Conservation (phyloP, 1,140 invertebrate species). For the Tachypleus tridentatus region DNA sequence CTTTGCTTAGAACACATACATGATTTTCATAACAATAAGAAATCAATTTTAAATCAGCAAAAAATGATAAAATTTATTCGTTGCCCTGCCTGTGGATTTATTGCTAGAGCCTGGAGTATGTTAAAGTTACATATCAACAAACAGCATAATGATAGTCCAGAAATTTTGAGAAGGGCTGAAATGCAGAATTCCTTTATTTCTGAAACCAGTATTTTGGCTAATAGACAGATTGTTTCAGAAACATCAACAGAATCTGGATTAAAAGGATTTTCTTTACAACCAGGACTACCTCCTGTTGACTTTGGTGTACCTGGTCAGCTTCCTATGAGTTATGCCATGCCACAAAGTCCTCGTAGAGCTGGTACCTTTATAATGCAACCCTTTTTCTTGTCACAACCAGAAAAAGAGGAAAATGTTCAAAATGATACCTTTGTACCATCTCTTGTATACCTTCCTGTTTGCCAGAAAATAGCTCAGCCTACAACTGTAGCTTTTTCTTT, state of each 20-base stretch:
- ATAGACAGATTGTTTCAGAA: not conserved
- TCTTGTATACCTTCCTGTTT: slow-evolving; percentile 80
- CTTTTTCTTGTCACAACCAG: slow-evolving; percentile 58
- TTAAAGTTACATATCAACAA: slow-evolving; percentile 50
- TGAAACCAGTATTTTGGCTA: not conserved
- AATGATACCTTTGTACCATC: slow-evolving; percentile 55
- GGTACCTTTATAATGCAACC: slow-evolving; percentile 61
- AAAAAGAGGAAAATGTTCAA: slow-evolving; percentile 15
- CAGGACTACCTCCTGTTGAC: not conserved
- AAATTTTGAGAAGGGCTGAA: slow-evolving; percentile 1
- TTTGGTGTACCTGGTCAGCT: slow-evolving; percentile 16
- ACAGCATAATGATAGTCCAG: slow-evolving; percentile 16
- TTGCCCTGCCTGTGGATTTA: slow-evolving; percentile 53
- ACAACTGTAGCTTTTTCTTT: slow-evolving; percentile 81
- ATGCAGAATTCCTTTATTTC: slow-evolving; percentile 4
- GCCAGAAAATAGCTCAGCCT: slow-evolving; percentile 60
- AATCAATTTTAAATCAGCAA: slow-evolving; percentile 12
- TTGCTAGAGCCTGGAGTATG: slow-evolving; percentile 45
- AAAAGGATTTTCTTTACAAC: not conserved
- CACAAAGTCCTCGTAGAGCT: slow-evolving; percentile 27
- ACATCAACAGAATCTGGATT: not conserved
- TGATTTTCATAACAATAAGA: slow-evolving; percentile 27
- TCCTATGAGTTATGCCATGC: slow-evolving; percentile 31
- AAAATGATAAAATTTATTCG: slow-evolving; percentile 33
- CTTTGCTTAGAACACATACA: slow-evolving; percentile 35